Base-by-base conservation (phyloP, 2,797 vertebrate genomes). In the Bradypodion ventrale region DNA sequence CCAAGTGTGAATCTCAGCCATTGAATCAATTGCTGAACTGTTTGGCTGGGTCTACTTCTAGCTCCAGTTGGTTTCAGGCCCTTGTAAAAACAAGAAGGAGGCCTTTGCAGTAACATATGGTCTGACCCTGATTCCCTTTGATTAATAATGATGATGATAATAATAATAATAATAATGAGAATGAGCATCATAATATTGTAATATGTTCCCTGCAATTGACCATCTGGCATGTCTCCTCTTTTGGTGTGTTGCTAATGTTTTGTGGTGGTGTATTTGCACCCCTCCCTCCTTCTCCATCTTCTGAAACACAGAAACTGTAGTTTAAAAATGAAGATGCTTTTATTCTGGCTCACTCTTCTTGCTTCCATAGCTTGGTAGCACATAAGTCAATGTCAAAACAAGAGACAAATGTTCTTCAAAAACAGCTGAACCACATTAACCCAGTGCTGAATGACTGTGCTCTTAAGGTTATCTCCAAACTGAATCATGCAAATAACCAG, bases 331-430 rank as follows among this genome's bases (percentile, higher is more conserved):
- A 85, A 79, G 84, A 73, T 15, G 0, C 2, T 21, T 23, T 87
- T 60, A 73, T 59, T 81, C n/a, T 27, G 1, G 32, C 19, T 73
- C 68, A 66, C 59, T 8, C 40, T 70, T n/a, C 59, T 84, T 3
- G 4, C 59, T 7, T 27, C 29, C 46, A 69, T 35, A 65, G 12
- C 49, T 60, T 69, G 27, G 4, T 29, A 59, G 75, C 49, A 15
- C 44, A 73, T 72, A 87, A 63, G 44, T 87, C 78, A 59, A 73
- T 84, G 78, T 77, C 82, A 84, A 73, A 84, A 46, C 44, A 65
- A 81, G 59, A 72, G 78, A 81, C 78, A 87, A 87, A 1, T 2
- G 72, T 1, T 13, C 59, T 80, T 69, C 68, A 73, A 69, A 80
- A 75, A 81, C 1, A 42, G 49, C 16, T 66, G 32, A n/a, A 49